Evolutionary conservation across 2,113 vertebrate species (phyloP).

Genomic region (Chloropsis hardwickii): DNA sequence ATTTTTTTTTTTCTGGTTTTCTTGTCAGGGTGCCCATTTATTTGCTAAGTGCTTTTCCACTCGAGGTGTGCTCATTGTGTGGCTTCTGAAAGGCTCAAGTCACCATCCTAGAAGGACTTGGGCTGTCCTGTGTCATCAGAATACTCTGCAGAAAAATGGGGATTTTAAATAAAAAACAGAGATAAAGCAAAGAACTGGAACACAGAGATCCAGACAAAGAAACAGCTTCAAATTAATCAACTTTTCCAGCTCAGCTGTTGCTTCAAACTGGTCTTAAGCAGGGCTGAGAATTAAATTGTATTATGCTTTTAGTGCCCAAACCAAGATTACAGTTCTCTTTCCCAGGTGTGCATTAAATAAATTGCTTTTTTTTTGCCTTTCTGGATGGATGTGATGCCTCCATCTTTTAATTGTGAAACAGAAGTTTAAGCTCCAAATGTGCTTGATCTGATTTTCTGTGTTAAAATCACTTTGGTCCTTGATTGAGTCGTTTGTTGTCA

Average conservation of each 20-base stretch:
- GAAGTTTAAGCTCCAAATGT: conserved; percentile 38
- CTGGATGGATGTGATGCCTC: conserved; percentile 51
- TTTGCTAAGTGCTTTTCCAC: conserved; percentile 41
- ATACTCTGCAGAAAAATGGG: not conserved
- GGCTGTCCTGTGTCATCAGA: not conserved
- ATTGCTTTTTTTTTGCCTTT: conserved; percentile 57
- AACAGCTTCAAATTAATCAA: conserved; percentile 39
- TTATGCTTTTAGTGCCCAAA: conserved; percentile 51
- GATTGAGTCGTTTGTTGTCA: conserved; percentile 11
- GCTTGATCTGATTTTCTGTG: not conserved
- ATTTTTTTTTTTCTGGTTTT: not conserved
- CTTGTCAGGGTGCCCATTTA: not conserved
- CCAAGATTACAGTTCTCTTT: conserved; percentile 61
- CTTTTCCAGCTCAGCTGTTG: conserved; percentile 33
- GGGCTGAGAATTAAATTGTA: conserved; percentile 71
- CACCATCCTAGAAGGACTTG: conserved; percentile 17
- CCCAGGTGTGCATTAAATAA: conserved; percentile 73
- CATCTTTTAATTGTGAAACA: conserved; percentile 59
- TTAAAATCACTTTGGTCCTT: conserved; percentile 33
- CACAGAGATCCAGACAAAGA: not conserved
- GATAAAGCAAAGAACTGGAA: not conserved
- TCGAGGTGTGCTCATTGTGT: not conserved
- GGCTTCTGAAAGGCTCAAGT: not conserved
- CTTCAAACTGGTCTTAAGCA: conserved; percentile 42
- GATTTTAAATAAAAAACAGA: accelerated